Conservation (phyloP, 2,888 invertebrate species). For the Agrochola lota region DNA sequence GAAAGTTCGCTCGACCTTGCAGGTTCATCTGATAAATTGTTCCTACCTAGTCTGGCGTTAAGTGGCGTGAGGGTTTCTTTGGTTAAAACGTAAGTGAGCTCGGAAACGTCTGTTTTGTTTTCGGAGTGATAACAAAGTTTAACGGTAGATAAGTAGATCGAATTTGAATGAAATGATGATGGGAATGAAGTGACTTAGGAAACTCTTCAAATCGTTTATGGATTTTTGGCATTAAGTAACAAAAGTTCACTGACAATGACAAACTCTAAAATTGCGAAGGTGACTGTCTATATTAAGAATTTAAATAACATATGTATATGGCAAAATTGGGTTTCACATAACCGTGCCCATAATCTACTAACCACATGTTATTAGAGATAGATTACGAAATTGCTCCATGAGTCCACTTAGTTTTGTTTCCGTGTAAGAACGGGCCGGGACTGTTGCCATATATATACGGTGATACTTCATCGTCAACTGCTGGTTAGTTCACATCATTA, state of each 20-base stretch:
- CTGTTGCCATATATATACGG: slow-evolving; percentile 52
- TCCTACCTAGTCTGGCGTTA: slow-evolving; percentile 45
- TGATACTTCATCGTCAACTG: slow-evolving; percentile 46
- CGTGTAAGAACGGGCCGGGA: slow-evolving; percentile 41
- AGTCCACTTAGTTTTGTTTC: slow-evolving; percentile 45
- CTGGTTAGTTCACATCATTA: slow-evolving; percentile 55
- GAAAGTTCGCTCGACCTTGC: slow-evolving; percentile 80
- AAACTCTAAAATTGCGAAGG: not conserved
- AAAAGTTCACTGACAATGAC: no score
- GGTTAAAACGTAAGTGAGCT: slow-evolving; percentile 23
- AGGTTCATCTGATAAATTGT: slow-evolving; percentile 64
- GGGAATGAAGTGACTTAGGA: not conserved
- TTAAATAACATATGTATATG: not conserved
- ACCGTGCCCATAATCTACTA: slow-evolving; percentile 12
- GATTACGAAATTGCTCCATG: slow-evolving; percentile 47
- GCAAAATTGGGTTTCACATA: slow-evolving; percentile 23
- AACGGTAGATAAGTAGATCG: not conserved
- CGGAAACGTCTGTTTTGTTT: slow-evolving; percentile 12
- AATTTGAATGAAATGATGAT: slow-evolving; percentile 1
- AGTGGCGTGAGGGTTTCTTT: slow-evolving; percentile 36
- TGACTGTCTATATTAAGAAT: not conserved
- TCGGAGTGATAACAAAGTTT: slow-evolving; percentile 9
- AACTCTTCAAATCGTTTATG: not conserved
- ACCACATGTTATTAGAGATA: slow-evolving; percentile 39
- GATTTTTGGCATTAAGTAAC: not conserved